Base-by-base conservation (phyloP, 2,113 vertebrate species). In the Coregonus clupeaformis region DNA sequence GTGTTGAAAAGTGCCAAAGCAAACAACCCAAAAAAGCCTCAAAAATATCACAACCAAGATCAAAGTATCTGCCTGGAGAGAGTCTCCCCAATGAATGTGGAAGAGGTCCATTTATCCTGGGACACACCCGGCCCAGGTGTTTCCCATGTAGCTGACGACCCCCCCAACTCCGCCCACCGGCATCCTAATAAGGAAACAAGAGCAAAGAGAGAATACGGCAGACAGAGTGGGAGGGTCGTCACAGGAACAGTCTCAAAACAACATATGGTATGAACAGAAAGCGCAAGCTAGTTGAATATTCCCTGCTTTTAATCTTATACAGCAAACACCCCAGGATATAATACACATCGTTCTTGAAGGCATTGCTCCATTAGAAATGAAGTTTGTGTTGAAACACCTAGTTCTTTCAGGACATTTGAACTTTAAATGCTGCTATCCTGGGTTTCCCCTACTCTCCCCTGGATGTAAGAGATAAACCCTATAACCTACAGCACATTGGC, bases 191-290 rank as follows among this genome's bases (percentile, higher is more conserved):
- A n/a, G n/a, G n/a, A n/a, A n/a, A n/a, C n/a, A n/a, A n/a, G n/a
- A n/a, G n/a, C n/a, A n/a, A n/a, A n/a, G n/a, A n/a, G n/a, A n/a
- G n/a, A n/a, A n/a, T n/a, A n/a, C n/a, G n/a, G n/a, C n/a, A n/a
- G n/a, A n/a, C n/a, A n/a, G n/a, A n/a, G n/a, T n/a, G n/a, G n/a
- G n/a, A n/a, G n/a, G n/a, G n/a, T n/a, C n/a, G n/a, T n/a, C n/a
- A n/a, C n/a, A 75, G 64, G 72, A 67, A 67, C 13, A 65, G 24
- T 62, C 55, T 82, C 1, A 75, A 82, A 82, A 86, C n/a, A 32
- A 86, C 71, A 55, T 79, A 74, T 81, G 65, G 72, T 0, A 84
- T 86, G 25, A 86, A 86, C 36, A 80, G 84, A 49, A 77, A 67
- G 52, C 78, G 78, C 52, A 78, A 72, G 55, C 69, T 86, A 52